These are phyloP conservation scores for Alexandromys fortis DNA, from an alignment of 2,113 vertebrate genomes.

Conservation along the genomic window DNA sequence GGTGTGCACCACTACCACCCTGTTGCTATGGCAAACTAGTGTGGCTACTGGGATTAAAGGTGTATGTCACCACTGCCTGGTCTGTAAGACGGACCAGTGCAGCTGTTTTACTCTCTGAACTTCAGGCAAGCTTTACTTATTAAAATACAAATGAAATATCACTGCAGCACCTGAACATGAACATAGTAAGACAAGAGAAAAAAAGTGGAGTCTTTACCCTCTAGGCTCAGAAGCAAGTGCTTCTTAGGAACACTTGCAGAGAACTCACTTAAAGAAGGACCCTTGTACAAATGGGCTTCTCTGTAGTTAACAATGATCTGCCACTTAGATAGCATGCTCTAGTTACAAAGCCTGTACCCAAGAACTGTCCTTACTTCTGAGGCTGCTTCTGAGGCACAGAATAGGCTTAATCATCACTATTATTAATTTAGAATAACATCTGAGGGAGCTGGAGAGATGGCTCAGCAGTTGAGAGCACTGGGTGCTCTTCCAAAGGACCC, in stretches of 20 bases:
- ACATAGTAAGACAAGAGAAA: neutral
- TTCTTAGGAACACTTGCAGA: neutral
- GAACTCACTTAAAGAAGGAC: neutral
- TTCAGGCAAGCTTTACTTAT: too few relatives aligned
- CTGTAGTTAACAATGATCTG: neutral
- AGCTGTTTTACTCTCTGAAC: too few relatives aligned
- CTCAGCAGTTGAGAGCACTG: too few relatives aligned
- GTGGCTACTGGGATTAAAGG: too few relatives aligned
- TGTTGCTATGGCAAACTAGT: too few relatives aligned
- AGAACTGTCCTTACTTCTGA: neutral
- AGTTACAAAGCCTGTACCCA: neutral
- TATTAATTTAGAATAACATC: neutral
- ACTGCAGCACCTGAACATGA: neutral
- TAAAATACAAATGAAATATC: too few relatives aligned
- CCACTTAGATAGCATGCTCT: neutral
- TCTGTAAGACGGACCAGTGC: too few relatives aligned
- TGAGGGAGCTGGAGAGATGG: neutral
- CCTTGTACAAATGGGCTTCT: neutral
- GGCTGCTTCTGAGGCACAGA: neutral
- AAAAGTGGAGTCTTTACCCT: neutral
- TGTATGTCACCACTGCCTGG: too few relatives aligned
- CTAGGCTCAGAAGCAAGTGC: neutral
- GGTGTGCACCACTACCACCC: too few relatives aligned
- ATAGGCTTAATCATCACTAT: neutral
- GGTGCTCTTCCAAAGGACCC: neutral